These are phyloP conservation scores for Eonycteris spelaea DNA, from an alignment of 2,113 vertebrate genomes.

Conservation along the genomic window DNA sequence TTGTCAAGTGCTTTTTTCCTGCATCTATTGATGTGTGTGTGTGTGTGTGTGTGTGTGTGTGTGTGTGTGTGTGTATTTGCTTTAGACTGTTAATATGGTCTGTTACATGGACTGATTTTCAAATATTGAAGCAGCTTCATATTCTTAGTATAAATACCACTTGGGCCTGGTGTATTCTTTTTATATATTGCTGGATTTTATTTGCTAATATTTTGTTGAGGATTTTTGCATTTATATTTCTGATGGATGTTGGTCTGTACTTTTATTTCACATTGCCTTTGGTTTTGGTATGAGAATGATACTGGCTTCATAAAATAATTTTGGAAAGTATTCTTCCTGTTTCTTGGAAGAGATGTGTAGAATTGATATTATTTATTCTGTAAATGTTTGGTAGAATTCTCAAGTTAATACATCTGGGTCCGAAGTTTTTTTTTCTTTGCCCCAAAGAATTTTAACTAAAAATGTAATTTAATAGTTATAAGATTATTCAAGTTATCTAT, in stretches of 20 bases:
- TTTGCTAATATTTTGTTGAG: constrained; percentile 1
- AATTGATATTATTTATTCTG: background rate
- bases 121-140: background rate
- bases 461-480: background rate
- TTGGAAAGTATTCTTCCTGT: background rate
- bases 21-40: background rate
- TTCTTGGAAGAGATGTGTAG: background rate
- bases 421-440: background rate
- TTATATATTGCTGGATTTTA: background rate
- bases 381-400: background rate
- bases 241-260: background rate
- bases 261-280: background rate
- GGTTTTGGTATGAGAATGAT: background rate
- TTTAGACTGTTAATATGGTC: background rate
- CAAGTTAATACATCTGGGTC: background rate
- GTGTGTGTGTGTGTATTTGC: too few species aligned
- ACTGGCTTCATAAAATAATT: background rate
- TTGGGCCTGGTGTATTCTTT: background rate
- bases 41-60: too few species aligned
- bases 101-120: background rate
- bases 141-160: background rate
- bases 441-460: background rate
- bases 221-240: background rate
- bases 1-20: background rate
- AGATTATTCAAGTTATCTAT: background rate